Percentiles rank a stretch among this genome's conserved stretches.
Evolutionary conservation across 1,140 invertebrate genomes (phyloP).

Genomic region (Nasonia giraulti): DNA sequence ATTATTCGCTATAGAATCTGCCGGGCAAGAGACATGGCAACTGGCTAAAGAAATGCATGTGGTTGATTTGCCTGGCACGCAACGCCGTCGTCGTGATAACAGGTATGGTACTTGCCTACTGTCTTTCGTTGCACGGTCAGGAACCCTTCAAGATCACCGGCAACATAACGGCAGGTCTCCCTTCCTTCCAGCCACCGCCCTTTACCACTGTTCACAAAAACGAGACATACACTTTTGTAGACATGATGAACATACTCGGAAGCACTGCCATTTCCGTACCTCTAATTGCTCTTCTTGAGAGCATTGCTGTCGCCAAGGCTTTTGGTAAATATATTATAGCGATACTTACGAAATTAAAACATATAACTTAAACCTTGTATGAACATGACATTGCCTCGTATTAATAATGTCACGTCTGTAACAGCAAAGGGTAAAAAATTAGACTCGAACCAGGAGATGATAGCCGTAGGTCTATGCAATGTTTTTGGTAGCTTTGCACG

Average conservation of each 20-base stretch:
- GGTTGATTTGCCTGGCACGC: constrained; percentile 72
- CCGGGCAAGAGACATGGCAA: constrained; percentile 66
- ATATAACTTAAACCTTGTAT: no score
- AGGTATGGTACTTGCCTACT: constrained; percentile 72
- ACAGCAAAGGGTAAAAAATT: constrained; percentile 85
- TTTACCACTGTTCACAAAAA: constrained; percentile 77
- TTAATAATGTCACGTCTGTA: no score
- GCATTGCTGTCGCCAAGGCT: constrained; percentile 88
- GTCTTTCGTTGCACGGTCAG: constrained; percentile 60
- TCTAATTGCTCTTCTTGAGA: constrained; percentile 85
- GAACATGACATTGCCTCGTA: no score
- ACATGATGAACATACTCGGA: constrained; percentile 79
- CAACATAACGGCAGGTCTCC: constrained; percentile 77
- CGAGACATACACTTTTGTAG: constrained; percentile 75
- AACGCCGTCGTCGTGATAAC: constrained; percentile 77
- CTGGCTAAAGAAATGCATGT: constrained; percentile 68
- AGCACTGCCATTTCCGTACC: constrained; percentile 81
- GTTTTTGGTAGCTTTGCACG: constrained; percentile 89
- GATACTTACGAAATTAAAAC: no score
- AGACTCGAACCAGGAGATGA: constrained; percentile 90
- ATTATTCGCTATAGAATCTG: constrained; percentile 60
- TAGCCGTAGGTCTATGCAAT: constrained; percentile 89
- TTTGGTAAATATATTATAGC: constrained; percentile 76
- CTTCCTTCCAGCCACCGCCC: constrained; percentile 78
- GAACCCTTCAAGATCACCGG: constrained; percentile 76